Conservation (phyloP, 2,113 vertebrate species). For the Pedetes capensis region DNA sequence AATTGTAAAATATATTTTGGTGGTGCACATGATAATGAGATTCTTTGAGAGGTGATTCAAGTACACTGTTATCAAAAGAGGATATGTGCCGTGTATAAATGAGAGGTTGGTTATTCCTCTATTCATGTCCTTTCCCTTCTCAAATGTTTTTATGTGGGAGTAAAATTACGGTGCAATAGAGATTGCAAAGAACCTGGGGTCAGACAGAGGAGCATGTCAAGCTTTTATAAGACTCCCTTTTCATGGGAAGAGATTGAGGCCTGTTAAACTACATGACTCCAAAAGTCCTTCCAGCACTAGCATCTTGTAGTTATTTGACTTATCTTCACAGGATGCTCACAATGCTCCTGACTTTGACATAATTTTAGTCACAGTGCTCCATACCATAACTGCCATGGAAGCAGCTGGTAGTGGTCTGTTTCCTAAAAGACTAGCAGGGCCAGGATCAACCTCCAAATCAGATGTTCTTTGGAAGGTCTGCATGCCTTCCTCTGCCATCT, state of each 20-base stretch:
- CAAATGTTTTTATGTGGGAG: not conserved
- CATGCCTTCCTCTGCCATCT: rapidly evolving
- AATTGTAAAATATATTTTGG: not conserved
- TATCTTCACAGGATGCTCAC: not conserved
- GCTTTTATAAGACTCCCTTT: no score
- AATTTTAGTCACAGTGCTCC: not conserved
- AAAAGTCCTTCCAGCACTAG: not conserved
- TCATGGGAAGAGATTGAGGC: not conserved
- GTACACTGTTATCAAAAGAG: not conserved
- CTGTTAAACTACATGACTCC: not conserved
- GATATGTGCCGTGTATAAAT: not conserved
- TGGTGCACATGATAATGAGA: not conserved
- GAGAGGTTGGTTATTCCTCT: not conserved
- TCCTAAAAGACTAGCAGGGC: not conserved
- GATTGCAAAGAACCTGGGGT: not conserved
- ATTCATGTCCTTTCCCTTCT: not conserved
- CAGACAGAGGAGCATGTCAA: not conserved
- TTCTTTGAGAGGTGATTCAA: not conserved
- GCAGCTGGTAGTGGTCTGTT: not conserved
- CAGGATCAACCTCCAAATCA: not conserved
- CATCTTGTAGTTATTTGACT: not conserved
- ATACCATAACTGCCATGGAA: not conserved
- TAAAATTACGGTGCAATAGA: not conserved
- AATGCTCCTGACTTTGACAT: not conserved
- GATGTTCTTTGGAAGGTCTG: not conserved